Conservation (phyloP, 1,140 invertebrate genomes). For the Phthorimaea operculella region DNA sequence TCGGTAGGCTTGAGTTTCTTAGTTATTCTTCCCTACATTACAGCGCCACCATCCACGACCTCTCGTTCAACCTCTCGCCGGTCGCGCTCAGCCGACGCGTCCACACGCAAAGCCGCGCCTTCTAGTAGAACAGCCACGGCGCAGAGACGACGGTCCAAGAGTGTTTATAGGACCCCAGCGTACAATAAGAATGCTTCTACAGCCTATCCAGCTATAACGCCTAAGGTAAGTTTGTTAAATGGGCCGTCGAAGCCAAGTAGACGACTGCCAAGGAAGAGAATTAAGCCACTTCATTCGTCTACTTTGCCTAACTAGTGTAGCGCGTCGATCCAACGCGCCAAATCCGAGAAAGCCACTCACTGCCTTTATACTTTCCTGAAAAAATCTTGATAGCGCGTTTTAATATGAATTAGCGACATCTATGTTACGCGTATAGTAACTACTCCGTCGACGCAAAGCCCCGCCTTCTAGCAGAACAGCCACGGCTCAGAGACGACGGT, state of each 20-base stretch:
- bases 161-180: conserved; percentile 48
- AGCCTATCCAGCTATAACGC: conserved; percentile 53
- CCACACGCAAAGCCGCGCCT: conserved; percentile 15
- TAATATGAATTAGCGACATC: too few species aligned
- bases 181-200: conserved; percentile 39
- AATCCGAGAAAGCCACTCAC: too few species aligned
- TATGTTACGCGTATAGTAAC: too few species aligned
- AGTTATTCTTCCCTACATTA: background rate
- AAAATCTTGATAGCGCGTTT: too few species aligned
- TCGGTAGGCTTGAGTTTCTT: too few species aligned
- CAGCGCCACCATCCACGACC: conserved; percentile 5
- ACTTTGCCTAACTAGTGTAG: too few species aligned
- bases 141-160: conserved; percentile 32
- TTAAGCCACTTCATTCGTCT: too few species aligned
- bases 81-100: conserved; percentile 42
- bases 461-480: conserved; percentile 12
- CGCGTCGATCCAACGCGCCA: too few species aligned
- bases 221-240: conserved; percentile 38
- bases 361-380: too few species aligned
- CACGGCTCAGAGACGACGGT: conserved; percentile 22
- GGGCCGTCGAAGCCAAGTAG: too few species aligned
- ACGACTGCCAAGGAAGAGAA: too few species aligned
- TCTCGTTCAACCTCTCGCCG: conserved; percentile 16
- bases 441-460: conserved; percentile 18
- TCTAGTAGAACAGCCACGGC: conserved; percentile 8